These are phyloP conservation scores for Sesia apiformis DNA, from an alignment of 2,888 invertebrate species.

Conservation along the genomic window DNA sequence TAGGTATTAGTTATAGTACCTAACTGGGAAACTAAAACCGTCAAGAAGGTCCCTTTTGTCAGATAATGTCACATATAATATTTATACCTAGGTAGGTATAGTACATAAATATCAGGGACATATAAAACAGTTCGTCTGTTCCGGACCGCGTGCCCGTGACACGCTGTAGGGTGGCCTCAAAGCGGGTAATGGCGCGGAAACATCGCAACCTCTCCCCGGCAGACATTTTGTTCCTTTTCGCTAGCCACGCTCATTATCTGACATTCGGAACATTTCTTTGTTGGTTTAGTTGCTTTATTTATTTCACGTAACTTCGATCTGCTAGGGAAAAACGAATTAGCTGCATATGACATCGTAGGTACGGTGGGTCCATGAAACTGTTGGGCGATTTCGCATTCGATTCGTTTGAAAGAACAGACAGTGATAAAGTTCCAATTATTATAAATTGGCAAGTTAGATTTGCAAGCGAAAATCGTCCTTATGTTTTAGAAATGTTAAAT, in stretches of 20 bases:
- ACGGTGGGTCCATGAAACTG: too few relatives aligned
- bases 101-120: not conserved
- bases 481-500: too few relatives aligned
- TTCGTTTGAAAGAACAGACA: not conserved
- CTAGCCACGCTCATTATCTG: conserved; percentile 66
- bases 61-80: too few relatives aligned
- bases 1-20: too few relatives aligned
- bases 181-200: conserved; percentile 66
- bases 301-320: conserved; percentile 16
- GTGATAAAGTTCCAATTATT: too few relatives aligned
- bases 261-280: conserved; percentile 55
- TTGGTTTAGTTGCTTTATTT: conserved; percentile 67
- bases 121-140: conserved; percentile 1
- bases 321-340: too few relatives aligned
- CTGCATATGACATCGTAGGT: too few relatives aligned
- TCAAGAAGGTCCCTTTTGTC: too few relatives aligned
- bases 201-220: conserved; percentile 56
- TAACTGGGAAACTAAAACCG: too few relatives aligned
- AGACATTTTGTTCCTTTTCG: conserved; percentile 62
- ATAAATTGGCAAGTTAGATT: too few relatives aligned
- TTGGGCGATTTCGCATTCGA: too few relatives aligned
- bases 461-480: too few relatives aligned
- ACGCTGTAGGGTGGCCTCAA: conserved; percentile 62
- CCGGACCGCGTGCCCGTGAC: conserved; percentile 41
- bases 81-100: not conserved